Evolutionary conservation across 2,797 vertebrate genomes (phyloP).

Genomic region (Carduelis carduelis): DNA sequence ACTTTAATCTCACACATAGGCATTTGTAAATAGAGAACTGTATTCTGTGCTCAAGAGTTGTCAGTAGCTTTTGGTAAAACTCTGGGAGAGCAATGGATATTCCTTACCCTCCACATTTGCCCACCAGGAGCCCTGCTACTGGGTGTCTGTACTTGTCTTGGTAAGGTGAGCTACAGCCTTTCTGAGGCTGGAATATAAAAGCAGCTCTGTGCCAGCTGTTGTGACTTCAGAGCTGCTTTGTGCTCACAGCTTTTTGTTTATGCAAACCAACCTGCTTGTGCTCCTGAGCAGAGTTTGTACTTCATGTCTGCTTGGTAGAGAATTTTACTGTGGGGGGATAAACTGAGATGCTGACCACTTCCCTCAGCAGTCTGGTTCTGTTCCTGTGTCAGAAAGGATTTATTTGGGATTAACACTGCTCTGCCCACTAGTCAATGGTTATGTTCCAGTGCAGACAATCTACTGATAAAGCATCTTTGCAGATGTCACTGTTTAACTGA

Average conservation of each 20-base stretch:
- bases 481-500: background rate
- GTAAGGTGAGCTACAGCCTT: background rate
- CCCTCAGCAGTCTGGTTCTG: background rate
- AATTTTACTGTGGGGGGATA: background rate
- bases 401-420: background rate
- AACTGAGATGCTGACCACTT: background rate
- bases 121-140: background rate
- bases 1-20: background rate
- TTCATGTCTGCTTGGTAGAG: background rate
- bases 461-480: background rate
- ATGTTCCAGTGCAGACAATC: background rate
- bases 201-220: background rate
- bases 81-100: background rate
- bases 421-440: background rate
- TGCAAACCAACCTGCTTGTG: background rate
- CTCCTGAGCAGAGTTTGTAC: background rate
- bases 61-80: background rate
- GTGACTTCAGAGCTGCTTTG: background rate
- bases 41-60: background rate
- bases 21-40: background rate
- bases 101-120: background rate
- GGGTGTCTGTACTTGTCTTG: background rate
- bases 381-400: background rate
- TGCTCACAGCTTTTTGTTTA: background rate
- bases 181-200: background rate